These are phyloP conservation scores for Ditula angustiorana DNA, from an alignment of 2,888 invertebrate genomes.

Conservation along the genomic window DNA sequence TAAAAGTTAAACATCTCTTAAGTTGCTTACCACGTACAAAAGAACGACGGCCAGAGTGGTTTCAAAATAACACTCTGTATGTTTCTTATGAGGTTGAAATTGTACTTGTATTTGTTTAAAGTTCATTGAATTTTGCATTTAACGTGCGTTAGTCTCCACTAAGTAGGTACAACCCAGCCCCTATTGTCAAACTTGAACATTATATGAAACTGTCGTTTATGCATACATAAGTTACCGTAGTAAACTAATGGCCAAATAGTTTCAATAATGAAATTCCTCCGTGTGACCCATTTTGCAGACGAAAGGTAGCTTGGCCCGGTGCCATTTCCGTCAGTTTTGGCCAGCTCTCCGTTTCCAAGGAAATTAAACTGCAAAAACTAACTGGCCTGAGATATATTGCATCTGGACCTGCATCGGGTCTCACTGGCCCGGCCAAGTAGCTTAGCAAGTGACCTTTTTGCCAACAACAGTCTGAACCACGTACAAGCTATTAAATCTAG, in stretches of 20 bases:
- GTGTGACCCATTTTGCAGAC: conserved; percentile 58
- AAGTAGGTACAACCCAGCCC: background rate
- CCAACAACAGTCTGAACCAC: conserved; percentile 11
- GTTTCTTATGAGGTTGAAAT: too few species aligned
- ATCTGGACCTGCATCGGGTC: conserved; percentile 45
- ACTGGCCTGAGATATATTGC: conserved; percentile 48
- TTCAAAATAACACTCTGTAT: too few species aligned
- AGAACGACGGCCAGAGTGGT: too few species aligned
- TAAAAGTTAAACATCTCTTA: too few species aligned
- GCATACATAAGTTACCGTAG: conserved; percentile 28
- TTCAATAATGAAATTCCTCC: conserved; percentile 76
- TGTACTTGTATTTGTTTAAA: too few species aligned
- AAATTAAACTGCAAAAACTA: conserved; percentile 56
- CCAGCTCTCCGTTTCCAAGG: conserved; percentile 49
- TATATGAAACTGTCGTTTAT: conserved; percentile 1
- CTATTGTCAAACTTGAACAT: background rate
- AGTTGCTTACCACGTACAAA: too few species aligned
- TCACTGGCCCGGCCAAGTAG: conserved; percentile 43
- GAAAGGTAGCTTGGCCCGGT: conserved; percentile 65
- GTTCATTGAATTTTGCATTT: too few species aligned
- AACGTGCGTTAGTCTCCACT: too few species aligned
- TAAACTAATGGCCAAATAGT: conserved; percentile 60
- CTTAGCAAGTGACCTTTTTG: conserved; percentile 46
- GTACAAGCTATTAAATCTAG: background rate
- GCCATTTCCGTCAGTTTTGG: conserved; percentile 68